Conservation (phyloP, 2,797 vertebrate species). For the Gymnothorax reevesii region DNA sequence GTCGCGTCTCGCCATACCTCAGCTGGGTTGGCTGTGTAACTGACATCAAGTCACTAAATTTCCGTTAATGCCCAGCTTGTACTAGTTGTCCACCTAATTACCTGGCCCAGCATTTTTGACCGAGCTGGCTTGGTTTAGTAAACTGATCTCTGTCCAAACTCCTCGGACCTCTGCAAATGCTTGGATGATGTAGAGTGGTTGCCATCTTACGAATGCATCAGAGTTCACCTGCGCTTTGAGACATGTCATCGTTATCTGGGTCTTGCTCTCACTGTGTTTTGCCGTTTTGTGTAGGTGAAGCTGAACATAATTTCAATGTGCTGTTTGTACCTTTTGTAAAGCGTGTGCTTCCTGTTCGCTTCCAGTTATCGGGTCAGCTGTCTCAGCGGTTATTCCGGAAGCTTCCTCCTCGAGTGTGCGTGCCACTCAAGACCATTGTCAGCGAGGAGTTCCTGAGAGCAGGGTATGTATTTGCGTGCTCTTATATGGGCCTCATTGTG, state of each 20-base stretch:
- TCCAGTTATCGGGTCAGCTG: conserved; percentile 86
- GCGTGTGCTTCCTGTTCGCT: not conserved
- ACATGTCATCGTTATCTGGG: too few relatives aligned
- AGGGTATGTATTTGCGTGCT: conserved; percentile 64
- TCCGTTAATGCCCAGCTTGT: not conserved
- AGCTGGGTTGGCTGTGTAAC: not conserved
- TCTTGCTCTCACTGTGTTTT: not conserved
- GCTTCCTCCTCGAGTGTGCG: conserved; percentile 87
- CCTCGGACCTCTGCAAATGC: not conserved
- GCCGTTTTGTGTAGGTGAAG: not conserved
- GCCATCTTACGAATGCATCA: not conserved
- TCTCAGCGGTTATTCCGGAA: conserved; percentile 89
- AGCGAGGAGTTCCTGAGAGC: conserved; percentile 88
- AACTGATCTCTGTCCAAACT: not conserved
- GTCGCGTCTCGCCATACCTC: not conserved
- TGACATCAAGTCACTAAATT: not conserved
- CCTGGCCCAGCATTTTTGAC: not conserved
- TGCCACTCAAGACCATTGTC: conserved; percentile 90
- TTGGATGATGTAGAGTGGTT: conserved; percentile 6
- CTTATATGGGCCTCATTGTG: too few relatives aligned
- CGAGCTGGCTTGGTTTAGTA: not conserved
- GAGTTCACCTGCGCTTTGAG: not conserved
- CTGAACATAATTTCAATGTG: not conserved
- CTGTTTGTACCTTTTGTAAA: not conserved
- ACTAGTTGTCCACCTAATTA: not conserved